Base-by-base conservation (phyloP, 2,113 vertebrate species). In the Vicugna pacos region DNA sequence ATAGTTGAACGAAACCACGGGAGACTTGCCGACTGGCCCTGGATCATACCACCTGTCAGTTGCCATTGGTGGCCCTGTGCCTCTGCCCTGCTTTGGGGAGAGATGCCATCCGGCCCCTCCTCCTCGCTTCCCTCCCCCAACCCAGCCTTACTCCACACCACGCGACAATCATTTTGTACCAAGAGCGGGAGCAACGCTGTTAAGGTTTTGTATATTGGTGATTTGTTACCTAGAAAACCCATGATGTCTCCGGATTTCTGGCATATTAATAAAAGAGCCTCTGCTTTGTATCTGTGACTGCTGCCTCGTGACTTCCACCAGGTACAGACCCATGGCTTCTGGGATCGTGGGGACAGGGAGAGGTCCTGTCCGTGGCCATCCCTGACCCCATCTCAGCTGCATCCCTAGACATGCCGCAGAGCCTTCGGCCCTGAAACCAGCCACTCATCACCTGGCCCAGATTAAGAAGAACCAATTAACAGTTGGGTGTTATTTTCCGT, bases 161-260 rank as follows among this genome's bases (percentile, higher is more conserved):
- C 0, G 4, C 81, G 96, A 99, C 99, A 99, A 99, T 99, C 98
- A 98, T 97, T 98, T 97, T 97, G 97, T 98, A 98, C 73, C 89
- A 97, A 89, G 64, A 70, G 35, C 7, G 52, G 97, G 98, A 97
- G 97, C 93, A 69, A 92, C 22, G 3, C 84, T 7, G 79, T 91
- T 73, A 97, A 97, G 93, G 98, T 99, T 98, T 98, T 98, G 96
- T 98, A 99, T 38, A 42, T 91, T 86, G 97, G 96, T 1, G 28
- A 94, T 98, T 98, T 98, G 97, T 98, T 98, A 95, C 97, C 93
- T 96, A 85, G 90, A 92, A 14, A 70, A 91, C 93, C 98, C 97
- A 91, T 98, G 88, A 26, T 54, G 96, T 98, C 97, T 98, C 95
- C 84, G 46, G 96, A 90, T 95, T 97, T 92, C 93, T 94, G 95